phyloP scores from a whole-genome alignment of 2,113 vertebrate genomes.

The Leucosticte australis region DNA sequence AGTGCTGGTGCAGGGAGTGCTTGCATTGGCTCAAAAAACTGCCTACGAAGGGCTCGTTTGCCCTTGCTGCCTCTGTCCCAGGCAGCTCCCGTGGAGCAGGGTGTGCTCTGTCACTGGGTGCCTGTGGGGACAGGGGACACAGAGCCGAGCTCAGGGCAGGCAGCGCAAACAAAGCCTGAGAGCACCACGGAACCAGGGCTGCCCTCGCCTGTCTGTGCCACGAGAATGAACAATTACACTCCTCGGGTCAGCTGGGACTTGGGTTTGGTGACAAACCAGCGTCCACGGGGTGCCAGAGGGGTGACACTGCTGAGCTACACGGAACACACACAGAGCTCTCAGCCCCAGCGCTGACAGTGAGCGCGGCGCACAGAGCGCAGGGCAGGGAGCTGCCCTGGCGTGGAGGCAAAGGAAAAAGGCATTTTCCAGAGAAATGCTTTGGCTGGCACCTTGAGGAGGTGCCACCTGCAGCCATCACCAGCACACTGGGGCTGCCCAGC shows the following conservation, averaged over 20 bases:
- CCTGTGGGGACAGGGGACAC: background rate
- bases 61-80: background rate
- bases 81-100: background rate
- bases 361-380: rapidly evolving
- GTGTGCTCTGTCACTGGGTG: rapidly evolving
- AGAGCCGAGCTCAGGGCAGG: rapidly evolving
- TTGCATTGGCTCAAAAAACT: background rate
- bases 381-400: rapidly evolving
- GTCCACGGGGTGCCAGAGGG: background rate
- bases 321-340: background rate
- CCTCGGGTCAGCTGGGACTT: rapidly evolving
- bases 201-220: rapidly evolving
- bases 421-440: background rate
- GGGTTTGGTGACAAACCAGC: background rate
- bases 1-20: background rate
- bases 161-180: background rate
- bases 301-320: background rate
- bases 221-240: rapidly evolving
- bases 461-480: background rate
- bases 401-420: background rate
- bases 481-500: rapidly evolving
- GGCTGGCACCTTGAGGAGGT: background rate
- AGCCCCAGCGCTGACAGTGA: rapidly evolving
- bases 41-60: rapidly evolving
- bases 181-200: rapidly evolving